Evolutionary conservation across 1,140 invertebrate genomes (phyloP).

Genomic region (Armadillidium nasatum): DNA sequence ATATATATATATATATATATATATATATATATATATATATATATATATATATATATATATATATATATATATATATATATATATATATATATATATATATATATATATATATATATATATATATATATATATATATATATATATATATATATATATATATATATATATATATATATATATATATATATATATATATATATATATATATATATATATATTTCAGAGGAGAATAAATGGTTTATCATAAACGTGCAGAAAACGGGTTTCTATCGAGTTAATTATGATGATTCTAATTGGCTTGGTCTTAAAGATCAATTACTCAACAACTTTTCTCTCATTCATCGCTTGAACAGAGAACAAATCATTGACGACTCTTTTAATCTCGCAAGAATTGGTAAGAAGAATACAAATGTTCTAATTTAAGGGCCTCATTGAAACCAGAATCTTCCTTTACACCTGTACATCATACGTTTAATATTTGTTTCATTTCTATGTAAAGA

Average conservation of each 20-base stretch:
- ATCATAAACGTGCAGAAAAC: slow-evolving; percentile 37
- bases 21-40: background rate
- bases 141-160: too few relatives aligned
- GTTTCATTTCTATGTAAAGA: too few relatives aligned
- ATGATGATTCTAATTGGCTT: slow-evolving; percentile 64
- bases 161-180: background rate
- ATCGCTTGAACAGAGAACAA: slow-evolving; percentile 47
- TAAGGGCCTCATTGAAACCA: too few relatives aligned
- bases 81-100: background rate
- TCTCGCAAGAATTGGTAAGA: slow-evolving; percentile 47
- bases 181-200: background rate
- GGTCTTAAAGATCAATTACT: slow-evolving; percentile 56
- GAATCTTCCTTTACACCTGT: too few relatives aligned
- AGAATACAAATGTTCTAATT: too few relatives aligned
- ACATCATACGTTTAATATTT: too few relatives aligned
- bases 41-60: background rate
- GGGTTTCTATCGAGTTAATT: slow-evolving; percentile 68
- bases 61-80: background rate
- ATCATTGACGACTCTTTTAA: slow-evolving; percentile 49
- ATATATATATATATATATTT: background rate
- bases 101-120: too few relatives aligned
- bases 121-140: too few relatives aligned
- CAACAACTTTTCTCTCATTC: slow-evolving; percentile 48
- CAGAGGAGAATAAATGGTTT: slow-evolving; percentile 26
- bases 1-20: background rate